Evolutionary conservation across 2,113 vertebrate species (phyloP), one percentile per base, ranked within the genome.

Genomic region (Apodemus sylvaticus): DNA sequence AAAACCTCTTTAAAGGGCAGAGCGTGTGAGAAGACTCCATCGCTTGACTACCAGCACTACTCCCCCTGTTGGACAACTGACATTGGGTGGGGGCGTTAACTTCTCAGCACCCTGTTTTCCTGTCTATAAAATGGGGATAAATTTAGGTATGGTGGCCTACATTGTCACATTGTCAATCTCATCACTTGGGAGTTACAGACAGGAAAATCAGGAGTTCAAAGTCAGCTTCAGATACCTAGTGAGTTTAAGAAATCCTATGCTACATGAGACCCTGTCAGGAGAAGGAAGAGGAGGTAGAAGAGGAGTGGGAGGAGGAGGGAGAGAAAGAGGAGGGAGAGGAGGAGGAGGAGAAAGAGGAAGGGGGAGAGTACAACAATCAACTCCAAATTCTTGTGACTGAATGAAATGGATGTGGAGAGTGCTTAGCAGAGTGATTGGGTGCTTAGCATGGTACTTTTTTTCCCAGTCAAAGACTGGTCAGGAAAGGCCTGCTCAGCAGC

Each of bases 261-360:
- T 86, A 68, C 8, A 34, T 66, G 29, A 68, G 83, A 68, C 62
- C 42, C 64, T 68, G 64, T 68, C 42, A 36, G 53, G 51, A 79
- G 34, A 31, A 31, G 51, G 77, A 51, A 17, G 77, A 55, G 36
- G n/a, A 22, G 19, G 34, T 16, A 34, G 1, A 66, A 7, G 29
- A 31, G 34, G 8, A 9, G 36, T 4, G 14, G 70, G 64, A 31
- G 10, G 17, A 3, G 9, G 17, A 2, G 2, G 64, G 11, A 34
- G 10, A 2, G 12, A 8, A 74, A 39, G 36, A 74, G 71, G n/a
- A 74, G 17, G 7, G 12, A 17, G 11, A 5, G 22, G 22, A 8
- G 1, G 4, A 19, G 8, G 24, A 9, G 5, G 5, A 20, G 17
- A 11, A 51, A 1, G 24, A 29, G 10, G 39, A 34, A 22, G 48